Evolutionary conservation across 2,797 vertebrate genomes (phyloP), one percentile per base, ranked within the genome.

Genomic region (Falco biarmicus): DNA sequence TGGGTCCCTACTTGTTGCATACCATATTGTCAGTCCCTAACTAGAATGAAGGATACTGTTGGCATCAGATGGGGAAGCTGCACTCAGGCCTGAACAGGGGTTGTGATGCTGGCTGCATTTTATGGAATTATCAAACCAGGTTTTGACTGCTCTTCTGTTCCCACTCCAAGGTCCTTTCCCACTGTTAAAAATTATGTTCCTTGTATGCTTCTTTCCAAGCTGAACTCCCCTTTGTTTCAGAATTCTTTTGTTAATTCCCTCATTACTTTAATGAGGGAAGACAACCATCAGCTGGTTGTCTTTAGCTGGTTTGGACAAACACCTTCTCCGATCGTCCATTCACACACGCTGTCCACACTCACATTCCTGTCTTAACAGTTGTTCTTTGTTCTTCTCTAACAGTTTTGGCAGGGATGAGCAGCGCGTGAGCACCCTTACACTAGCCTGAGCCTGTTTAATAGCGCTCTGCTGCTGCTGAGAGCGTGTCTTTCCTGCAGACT

Each of bases 321-420:
- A 26, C 37, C 25, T 43, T 21, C 41, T 63, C 39, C 24, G 73
- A 41, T 11, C 26, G 22, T 78, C 45, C 22, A 22, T 75, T 87
- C 37, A 26, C 13, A 4, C 13, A 4, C 0, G 0, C 37, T 41
- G n/a, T 76, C 65, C 24, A 16, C 24, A 12, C 32, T 53, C 13
- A 5, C 3, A 3, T 47, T 83, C 18, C 21, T 51, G 13, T 78
- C 57, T 56, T 84, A 57, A 53, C 25, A 50, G 6, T 21, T 59
- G 24, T 57, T 79, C 29, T 77, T 68, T 47, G 43, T 45, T 45
- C 43, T 45, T 45, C 39, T 41, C 39, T 45, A 45, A 45, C 43
- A 18, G 4, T 54, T 89, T 89, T 82, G 59, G 29, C 47, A 56
- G 70, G 68, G 45, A 9, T 43, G 16, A 34, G 24, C 51, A 59